phyloP scores from a whole-genome alignment of 2,113 vertebrate genomes.

The Tichodroma muraria region DNA sequence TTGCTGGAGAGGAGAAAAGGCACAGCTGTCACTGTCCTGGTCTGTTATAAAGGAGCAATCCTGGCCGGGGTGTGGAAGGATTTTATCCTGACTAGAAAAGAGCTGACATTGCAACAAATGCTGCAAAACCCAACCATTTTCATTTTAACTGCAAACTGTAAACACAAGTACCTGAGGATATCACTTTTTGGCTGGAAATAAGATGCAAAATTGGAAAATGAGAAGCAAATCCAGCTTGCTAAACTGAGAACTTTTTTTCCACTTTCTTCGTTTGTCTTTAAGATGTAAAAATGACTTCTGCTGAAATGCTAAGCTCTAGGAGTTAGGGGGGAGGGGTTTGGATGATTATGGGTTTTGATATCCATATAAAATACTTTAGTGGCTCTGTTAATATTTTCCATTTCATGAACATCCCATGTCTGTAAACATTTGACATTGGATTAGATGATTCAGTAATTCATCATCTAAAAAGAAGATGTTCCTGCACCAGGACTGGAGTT shows the following conservation, averaged over 20 bases:
- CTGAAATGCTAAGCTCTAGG: not conserved
- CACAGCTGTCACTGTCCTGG: not conserved
- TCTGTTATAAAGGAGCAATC: not conserved
- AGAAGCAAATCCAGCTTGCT: not conserved
- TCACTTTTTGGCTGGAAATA: not conserved
- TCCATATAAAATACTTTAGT: not conserved
- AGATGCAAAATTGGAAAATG: not conserved
- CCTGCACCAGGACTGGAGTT: not conserved
- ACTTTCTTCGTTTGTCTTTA: not conserved
- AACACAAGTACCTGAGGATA: not conserved
- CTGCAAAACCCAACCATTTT: not conserved
- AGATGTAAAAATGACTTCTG: not conserved
- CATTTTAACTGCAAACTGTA: not conserved
- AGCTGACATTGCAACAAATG: not conserved
- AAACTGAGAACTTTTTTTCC: not conserved
- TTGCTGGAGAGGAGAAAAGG: not conserved
- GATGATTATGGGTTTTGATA: not conserved
- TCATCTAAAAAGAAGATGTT: not conserved
- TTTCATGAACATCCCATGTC: not conserved
- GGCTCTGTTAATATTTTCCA: not conserved
- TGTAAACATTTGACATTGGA: not conserved
- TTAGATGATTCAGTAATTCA: not conserved
- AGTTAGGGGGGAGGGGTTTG: rapidly evolving
- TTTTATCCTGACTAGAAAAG: not conserved
- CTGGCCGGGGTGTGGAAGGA: not conserved